Evolutionary conservation across 23 tunicate species (phyloP), one percentile per base, ranked within the genome.

Genomic region (Clavelina lepadiformis): DNA sequence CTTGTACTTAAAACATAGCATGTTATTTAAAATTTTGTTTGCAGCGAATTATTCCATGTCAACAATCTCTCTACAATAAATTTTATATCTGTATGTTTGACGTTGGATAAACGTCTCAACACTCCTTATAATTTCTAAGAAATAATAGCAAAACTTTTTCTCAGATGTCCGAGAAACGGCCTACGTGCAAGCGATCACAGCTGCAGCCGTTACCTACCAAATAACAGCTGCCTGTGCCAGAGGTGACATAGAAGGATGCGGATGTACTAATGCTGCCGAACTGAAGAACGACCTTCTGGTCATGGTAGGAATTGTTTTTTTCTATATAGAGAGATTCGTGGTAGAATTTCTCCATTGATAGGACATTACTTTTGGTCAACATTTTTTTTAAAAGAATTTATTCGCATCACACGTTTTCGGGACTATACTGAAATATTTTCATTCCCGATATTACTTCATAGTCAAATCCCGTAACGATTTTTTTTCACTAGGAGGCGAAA

Each of bases 101-200:
- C n/a, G n/a, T n/a, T n/a, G n/a, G n/a, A n/a, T n/a, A n/a, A n/a
- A n/a, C n/a, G n/a, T n/a, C n/a, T n/a, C n/a, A n/a, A n/a, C n/a
- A n/a, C n/a, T n/a, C n/a, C n/a, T n/a, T n/a, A n/a, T n/a, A n/a
- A n/a, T n/a, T n/a, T n/a, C n/a, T n/a, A n/a, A n/a, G n/a, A n/a
- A n/a, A n/a, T n/a, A n/a, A n/a, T n/a, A n/a, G n/a, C n/a, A n/a
- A n/a, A n/a, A n/a, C n/a, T 58, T 41, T 58, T 72, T 67, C 46
- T 25, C 70, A 85, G 94, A 85, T 41, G 44, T 51, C 22, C 52
- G 80, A 54, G 94, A 85, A 59, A 70, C 80, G 26, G 83, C 76
- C 0, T 77, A 56, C 61, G 67, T 85, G 18, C 75, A 33, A 21
- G 83, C 94, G 0, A 5, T 85, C 46, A 85, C 84, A 21, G 68